Base-by-base conservation (phyloP, 2,797 vertebrate genomes). In the Sternarchorhynchus goeldii region DNA sequence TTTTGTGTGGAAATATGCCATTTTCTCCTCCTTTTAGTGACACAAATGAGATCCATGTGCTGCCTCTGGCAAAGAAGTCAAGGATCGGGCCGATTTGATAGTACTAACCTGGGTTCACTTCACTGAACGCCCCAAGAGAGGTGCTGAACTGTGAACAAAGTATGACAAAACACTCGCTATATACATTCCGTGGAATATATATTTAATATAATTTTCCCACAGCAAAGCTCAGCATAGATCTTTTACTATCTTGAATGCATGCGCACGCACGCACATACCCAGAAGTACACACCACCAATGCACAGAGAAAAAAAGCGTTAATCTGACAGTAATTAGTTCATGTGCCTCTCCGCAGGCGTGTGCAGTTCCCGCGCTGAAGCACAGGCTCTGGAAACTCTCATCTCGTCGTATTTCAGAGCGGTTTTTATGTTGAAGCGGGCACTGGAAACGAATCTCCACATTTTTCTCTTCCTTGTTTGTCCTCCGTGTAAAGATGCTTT, bases 1-100 rank as follows among this genome's bases (percentile, higher is more conserved):
- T 56, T 68, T 81, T 77, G 36, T 65, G 41, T 77, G 75, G 20
- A 76, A 72, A 76, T 21, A 12, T 66, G 36, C 65, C 32, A 41
- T 34, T 45, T 63, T 63, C 5, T 55, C 70, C 18, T 18, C 25
- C 64, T 70, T 74, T 41, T 31, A 63, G 31, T 36, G 56, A 31
- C 64, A 78, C 58, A 74, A 64, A 81, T 81, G 71, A 70, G 63
- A 74, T 29, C 71, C 80, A 81, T 31, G 58, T 81, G 75, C 68
- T 57, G 62, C 68, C 62, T 58, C 58, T 81, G 80, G 80, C 69
- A 1, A 10, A 16, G 57, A 4, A 2, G n/a, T 39, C 12, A 29
- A 64, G 34, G 10, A 6, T 12, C 14, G 29, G 41, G 80, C 62
- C 75, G 77, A 56, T 74, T 64, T 73, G 75, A 68, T 50, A 14